Base-by-base conservation (phyloP, 2,113 vertebrate species). In the Semicossyphus pulcher region DNA sequence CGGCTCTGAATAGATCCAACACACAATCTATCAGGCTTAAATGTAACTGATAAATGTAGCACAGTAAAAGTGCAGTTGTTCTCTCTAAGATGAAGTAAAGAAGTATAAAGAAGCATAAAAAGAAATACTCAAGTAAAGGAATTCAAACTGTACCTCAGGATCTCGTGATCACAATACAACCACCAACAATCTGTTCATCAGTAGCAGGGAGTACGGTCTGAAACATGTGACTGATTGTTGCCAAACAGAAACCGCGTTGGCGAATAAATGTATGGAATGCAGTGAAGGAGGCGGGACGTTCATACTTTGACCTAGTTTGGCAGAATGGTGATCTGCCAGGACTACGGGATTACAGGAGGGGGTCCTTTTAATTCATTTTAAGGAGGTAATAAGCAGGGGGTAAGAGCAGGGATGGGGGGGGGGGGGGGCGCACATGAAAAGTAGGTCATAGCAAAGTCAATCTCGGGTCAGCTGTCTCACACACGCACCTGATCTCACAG, bases 251-350 rank as follows among this genome's bases (percentile, higher is more conserved):
- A 80, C 15, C 0, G 53, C 20, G 61, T 71, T 51, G 70, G 36
- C 1, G 20, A 60, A 73, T 68, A 76, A 86, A 84, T 73, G 58
- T 81, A 72, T 78, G 80, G 78, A 87, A 84, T 86, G 72, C 72
- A 72, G 65, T 10, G 62, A 74, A 72, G 56, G 68, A 81, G 78
- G 76, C 66, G 66, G 34, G 31, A 26, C 34, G 68, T 39, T 76
- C 32, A 45, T 62, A 41, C 60, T 63, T 72, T 81, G 68, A 83
- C 80, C 80, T 54, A 78, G 62, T 78, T 82, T 71, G 36, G 31
- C 37, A 58, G 69, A 67, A 45, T 5, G 34, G 69, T 60, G 37
- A 63, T 59, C 73, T 71, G n/a, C 31, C 23, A 69, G 68, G 66
- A 58, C 34, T 31, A 0, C 52, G 61, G 63, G 76, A 73, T n/a